Percentiles rank a stretch among this genome's conserved stretches.
Evolutionary conservation across 1,140 invertebrate genomes (phyloP).

Genomic region (Chrysomallon squamiferum): DNA sequence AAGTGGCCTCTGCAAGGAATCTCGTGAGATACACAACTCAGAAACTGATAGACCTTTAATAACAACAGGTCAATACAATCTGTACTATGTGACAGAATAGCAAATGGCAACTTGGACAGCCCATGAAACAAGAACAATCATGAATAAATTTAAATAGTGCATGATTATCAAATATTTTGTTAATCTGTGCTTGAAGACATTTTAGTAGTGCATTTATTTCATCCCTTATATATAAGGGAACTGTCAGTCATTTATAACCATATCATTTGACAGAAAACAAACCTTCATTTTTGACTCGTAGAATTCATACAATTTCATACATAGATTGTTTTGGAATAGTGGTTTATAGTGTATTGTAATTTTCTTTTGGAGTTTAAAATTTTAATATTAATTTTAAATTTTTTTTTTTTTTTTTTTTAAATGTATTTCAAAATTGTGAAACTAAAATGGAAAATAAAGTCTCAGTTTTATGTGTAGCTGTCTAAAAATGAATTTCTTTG

Average conservation of each 20-base stretch:
- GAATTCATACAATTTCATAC: constrained; percentile 1
- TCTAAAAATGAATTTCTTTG: not conserved
- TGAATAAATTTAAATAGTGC: constrained; percentile 1
- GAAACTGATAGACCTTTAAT: not conserved
- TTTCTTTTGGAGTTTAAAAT: not conserved
- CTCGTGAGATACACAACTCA: not conserved
- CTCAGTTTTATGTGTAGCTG: constrained; percentile 7
- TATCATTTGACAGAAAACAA: not conserved
- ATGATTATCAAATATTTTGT: not conserved
- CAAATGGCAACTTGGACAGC: not conserved
- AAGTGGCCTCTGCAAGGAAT: not conserved
- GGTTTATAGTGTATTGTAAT: constrained; percentile 5
- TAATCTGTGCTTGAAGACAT: constrained; percentile 2
- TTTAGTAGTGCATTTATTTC: constrained; percentile 8
- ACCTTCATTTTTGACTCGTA: not conserved
- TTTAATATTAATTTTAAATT: too few species aligned
- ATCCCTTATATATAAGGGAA: not conserved
- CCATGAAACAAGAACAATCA: not conserved
- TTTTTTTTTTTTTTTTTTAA: too few species aligned
- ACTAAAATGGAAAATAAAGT: constrained; percentile 7
- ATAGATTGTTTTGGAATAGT: not conserved
- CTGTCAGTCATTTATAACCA: not conserved
- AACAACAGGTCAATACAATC: not conserved
- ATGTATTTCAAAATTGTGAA: not conserved
- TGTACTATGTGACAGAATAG: not conserved